phyloP scores from a whole-genome alignment of 2,113 vertebrate species.

The Mormyrus iriodes region DNA sequence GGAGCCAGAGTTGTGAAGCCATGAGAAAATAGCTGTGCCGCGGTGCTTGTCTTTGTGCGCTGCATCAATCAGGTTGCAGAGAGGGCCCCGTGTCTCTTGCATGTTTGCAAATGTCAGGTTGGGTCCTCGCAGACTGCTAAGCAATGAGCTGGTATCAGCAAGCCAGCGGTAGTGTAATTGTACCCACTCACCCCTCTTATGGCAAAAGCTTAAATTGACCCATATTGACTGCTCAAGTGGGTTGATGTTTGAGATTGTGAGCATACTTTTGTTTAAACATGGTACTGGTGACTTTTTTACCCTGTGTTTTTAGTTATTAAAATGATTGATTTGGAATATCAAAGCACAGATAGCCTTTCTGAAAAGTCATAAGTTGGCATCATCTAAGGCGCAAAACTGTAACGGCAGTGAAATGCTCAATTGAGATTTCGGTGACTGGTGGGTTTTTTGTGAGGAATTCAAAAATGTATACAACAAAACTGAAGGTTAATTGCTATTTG shows the following conservation, averaged over 20 bases:
- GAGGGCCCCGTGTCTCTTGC: not conserved
- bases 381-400: not conserved
- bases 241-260: not conserved
- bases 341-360: not conserved
- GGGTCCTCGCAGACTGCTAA: not conserved
- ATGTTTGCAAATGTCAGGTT: not conserved
- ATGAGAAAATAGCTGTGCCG: conserved; percentile 34
- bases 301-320: not conserved
- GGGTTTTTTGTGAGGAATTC: not conserved
- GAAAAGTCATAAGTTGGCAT: not conserved
- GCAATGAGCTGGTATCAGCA: not conserved
- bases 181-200: not conserved
- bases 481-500: not conserved
- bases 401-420: not conserved
- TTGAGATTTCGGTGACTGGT: not conserved
- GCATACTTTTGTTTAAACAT: not conserved
- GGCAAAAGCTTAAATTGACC: not conserved
- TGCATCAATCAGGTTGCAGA: conserved; percentile 21
- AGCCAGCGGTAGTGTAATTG: not conserved
- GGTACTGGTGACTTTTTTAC: not conserved
- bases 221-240: not conserved
- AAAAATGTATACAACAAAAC: not conserved
- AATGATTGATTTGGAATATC: not conserved
- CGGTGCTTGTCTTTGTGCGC: conserved; percentile 28
- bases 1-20: conserved; percentile 41